A percentile compares a stretch with the other conserved stretches of the same genome.
These are phyloP conservation scores for Allacma fusca DNA, from an alignment of 2,888 invertebrate species.

Conservation along the genomic window DNA sequence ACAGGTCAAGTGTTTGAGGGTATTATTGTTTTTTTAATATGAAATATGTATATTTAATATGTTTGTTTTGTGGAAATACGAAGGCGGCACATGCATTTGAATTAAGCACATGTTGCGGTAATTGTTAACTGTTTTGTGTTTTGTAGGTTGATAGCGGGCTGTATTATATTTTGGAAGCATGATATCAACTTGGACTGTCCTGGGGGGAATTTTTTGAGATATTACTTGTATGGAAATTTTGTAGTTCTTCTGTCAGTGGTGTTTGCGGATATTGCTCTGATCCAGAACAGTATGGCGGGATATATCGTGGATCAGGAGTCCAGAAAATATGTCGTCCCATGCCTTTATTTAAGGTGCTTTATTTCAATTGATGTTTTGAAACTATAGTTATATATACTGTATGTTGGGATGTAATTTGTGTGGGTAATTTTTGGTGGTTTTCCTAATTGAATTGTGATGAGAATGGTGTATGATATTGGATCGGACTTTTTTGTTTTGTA, in stretches of 20 bases:
- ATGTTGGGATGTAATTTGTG: too few species aligned
- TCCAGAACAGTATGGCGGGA: slow-evolving; percentile 63
- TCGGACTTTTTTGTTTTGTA: slow-evolving; percentile 62
- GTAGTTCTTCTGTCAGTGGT: slow-evolving; percentile 63
- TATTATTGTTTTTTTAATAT: background rate
- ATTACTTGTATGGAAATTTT: slow-evolving; percentile 74
- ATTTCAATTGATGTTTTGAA: background rate
- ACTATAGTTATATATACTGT: too few species aligned
- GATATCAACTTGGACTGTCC: slow-evolving; percentile 68
- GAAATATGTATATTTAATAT: background rate
- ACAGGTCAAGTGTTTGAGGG: background rate
- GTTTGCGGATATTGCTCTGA: slow-evolving; percentile 63
- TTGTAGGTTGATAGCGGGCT: slow-evolving; percentile 58
- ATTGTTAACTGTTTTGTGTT: too few species aligned
- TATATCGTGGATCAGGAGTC: slow-evolving; percentile 60
- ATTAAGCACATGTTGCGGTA: too few species aligned
- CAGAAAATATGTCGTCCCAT: slow-evolving; percentile 56
- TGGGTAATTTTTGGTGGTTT: too few species aligned
- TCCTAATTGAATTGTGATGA: too few species aligned
- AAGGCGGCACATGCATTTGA: too few species aligned
- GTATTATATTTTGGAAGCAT: slow-evolving; percentile 59
- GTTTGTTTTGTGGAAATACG: background rate
- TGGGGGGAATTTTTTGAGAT: slow-evolving; percentile 76
- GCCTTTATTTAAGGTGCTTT: slow-evolving; percentile 60
- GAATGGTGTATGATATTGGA: too few species aligned